A percentile compares a stretch with the other conserved stretches of the same genome.
phyloP scores from a whole-genome alignment of 1,140 invertebrate species.

The Parapsyche elsis region DNA sequence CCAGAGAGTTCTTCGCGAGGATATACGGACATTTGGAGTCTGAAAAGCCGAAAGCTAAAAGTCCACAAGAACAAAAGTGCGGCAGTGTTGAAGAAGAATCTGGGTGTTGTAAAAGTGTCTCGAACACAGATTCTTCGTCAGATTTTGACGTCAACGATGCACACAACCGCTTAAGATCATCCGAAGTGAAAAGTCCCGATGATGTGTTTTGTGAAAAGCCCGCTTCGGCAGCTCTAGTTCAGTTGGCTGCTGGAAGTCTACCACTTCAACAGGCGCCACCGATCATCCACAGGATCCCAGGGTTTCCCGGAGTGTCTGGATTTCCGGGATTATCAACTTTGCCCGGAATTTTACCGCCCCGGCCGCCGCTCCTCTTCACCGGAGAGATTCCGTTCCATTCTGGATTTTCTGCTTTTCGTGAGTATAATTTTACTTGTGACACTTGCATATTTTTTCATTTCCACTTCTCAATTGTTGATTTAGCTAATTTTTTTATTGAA shows the following conservation, averaged over 20 bases:
- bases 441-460: background rate
- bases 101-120: slow-evolving; percentile 2
- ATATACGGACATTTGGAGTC: slow-evolving; percentile 74
- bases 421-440: slow-evolving; percentile 62
- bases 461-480: no score
- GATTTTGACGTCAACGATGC: slow-evolving; percentile 63
- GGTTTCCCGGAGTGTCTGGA: slow-evolving; percentile 20
- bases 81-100: slow-evolving; percentile 39
- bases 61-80: slow-evolving; percentile 49
- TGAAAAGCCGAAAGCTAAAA: slow-evolving; percentile 41
- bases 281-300: background rate
- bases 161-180: slow-evolving; percentile 46
- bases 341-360: slow-evolving; percentile 59
- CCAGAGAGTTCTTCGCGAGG: slow-evolving; percentile 74
- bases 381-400: slow-evolving; percentile 68
- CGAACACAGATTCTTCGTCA: slow-evolving; percentile 60
- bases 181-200: background rate
- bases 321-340: slow-evolving; percentile 11
- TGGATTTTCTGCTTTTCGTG: slow-evolving; percentile 72
- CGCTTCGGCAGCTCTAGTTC: slow-evolving; percentile 26
- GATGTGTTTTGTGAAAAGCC: slow-evolving; percentile 17
- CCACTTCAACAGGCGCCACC: background rate
- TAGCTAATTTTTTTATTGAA: no score
- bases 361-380: slow-evolving; percentile 57
- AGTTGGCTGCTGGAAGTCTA: slow-evolving; percentile 22